Conservation (phyloP, 1,140 invertebrate species). For the Mamestra configurata region DNA sequence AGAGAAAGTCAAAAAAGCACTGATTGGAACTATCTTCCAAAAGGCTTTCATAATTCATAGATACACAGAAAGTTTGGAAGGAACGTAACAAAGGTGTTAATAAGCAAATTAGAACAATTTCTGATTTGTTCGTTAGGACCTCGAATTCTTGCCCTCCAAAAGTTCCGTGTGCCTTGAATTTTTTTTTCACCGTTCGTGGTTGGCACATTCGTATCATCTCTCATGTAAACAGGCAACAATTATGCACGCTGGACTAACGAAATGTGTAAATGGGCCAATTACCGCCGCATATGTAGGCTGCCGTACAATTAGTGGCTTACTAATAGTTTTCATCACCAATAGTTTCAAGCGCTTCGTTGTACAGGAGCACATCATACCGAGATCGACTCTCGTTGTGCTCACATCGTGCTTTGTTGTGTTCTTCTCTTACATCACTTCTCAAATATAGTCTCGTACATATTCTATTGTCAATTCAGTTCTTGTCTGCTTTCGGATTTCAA, state of each 20-base stretch:
- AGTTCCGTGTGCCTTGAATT: constrained; percentile 3
- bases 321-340: constrained; percentile 87
- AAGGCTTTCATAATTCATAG: not conserved
- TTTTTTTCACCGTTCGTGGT: constrained; percentile 63
- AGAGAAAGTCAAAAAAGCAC: not conserved
- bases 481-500: constrained; percentile 49
- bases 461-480: constrained; percentile 36
- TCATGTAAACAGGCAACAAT: constrained; percentile 83
- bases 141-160: constrained; percentile 2
- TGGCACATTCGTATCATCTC: constrained; percentile 75
- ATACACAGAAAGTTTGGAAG: not conserved
- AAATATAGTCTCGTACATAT: constrained; percentile 6
- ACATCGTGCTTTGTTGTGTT: constrained; percentile 63
- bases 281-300: constrained; percentile 84
- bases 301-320: constrained; percentile 84
- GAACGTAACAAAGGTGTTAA: not conserved
- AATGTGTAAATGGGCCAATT: constrained; percentile 87
- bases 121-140: constrained; percentile 59
- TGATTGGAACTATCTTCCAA: not conserved
- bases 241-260: constrained; percentile 84
- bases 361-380: constrained; percentile 73
- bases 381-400: constrained; percentile 75
- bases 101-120: constrained; percentile 26
- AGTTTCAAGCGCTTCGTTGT: constrained; percentile 70
- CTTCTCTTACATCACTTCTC: constrained; percentile 14